These are phyloP conservation scores for Pyrocephalus nanus DNA, from an alignment of 2,797 vertebrate genomes.

Conservation along the genomic window DNA sequence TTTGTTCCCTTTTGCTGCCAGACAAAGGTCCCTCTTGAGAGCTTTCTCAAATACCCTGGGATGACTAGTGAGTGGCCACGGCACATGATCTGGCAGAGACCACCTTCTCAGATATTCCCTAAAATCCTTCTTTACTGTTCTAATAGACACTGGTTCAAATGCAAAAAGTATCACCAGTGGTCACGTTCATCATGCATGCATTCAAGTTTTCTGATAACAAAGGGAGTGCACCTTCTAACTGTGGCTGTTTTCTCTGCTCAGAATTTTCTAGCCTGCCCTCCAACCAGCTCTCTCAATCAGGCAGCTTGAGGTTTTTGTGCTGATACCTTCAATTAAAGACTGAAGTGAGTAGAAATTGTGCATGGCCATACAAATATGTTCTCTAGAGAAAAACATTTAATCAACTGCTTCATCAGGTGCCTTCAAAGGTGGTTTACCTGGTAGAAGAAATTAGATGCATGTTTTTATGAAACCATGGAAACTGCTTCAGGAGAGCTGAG, in stretches of 20 bases:
- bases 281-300: background rate
- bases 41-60: background rate
- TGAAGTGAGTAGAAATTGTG: background rate
- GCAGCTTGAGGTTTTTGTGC: background rate
- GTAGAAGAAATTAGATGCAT: background rate
- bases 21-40: background rate
- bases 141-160: background rate
- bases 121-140: background rate
- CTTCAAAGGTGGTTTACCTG: background rate
- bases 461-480: background rate
- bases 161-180: background rate
- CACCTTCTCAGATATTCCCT: background rate
- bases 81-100: accelerated
- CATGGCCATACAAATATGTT: background rate
- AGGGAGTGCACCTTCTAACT: accelerated
- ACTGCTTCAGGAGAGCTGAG: background rate
- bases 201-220: background rate
- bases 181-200: background rate
- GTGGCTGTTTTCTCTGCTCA: background rate
- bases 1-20: background rate
- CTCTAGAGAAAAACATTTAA: background rate
- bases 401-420: background rate
- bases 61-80: background rate
- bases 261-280: background rate
- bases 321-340: background rate